phyloP scores from a whole-genome alignment of 2,113 vertebrate genomes.

The Picathartes gymnocephalus region DNA sequence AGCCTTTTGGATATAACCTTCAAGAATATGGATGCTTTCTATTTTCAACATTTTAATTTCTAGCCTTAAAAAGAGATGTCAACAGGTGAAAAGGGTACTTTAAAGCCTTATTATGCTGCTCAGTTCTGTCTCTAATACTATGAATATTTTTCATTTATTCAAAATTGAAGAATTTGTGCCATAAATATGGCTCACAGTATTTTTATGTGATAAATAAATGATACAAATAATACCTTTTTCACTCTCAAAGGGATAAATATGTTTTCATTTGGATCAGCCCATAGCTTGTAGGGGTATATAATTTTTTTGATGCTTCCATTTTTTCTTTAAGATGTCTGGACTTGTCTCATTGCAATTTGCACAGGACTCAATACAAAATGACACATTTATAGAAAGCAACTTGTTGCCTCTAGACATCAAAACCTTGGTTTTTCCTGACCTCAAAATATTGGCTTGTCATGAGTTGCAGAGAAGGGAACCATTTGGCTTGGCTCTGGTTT shows the following conservation, averaged over 20 bases:
- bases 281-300: neutral
- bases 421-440: neutral
- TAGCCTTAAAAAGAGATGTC: neutral
- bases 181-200: neutral
- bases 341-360: neutral
- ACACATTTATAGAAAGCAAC: neutral
- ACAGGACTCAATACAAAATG: neutral
- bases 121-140: neutral
- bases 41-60: slow-evolving; percentile 14
- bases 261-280: neutral
- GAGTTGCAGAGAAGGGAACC: neutral
- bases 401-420: neutral
- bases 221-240: neutral
- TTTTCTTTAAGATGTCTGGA: neutral
- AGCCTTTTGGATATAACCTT: slow-evolving; percentile 18
- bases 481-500: neutral
- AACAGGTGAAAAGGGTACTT: slow-evolving; percentile 9
- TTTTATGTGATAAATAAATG: neutral
- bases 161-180: neutral
- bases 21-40: slow-evolving; percentile 22
- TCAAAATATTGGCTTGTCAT: neutral
- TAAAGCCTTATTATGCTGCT: slow-evolving; percentile 10
- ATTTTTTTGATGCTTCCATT: neutral
- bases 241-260: neutral
- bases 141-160: neutral